phyloP scores from a whole-genome alignment of 2,888 invertebrate species.

The Leucophenga maculata region DNA sequence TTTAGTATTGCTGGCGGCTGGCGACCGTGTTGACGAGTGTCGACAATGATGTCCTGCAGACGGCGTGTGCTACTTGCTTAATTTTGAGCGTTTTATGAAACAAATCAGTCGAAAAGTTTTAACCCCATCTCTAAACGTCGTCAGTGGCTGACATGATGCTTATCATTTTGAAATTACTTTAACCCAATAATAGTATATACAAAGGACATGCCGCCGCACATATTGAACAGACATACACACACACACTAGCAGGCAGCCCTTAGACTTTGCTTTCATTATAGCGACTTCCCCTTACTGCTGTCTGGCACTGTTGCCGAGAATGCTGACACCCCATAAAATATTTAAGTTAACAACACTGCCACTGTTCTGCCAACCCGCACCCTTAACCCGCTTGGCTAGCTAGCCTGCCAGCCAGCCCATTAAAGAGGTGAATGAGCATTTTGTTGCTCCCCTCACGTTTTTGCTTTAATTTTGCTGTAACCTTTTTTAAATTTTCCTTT shows the following conservation, averaged over 20 bases:
- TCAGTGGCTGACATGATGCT: constrained; percentile 48
- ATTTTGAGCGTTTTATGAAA: constrained; percentile 43
- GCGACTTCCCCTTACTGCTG: constrained; percentile 7
- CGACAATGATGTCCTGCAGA: no score
- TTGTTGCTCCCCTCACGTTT: constrained; percentile 11
- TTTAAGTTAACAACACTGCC: constrained; percentile 61
- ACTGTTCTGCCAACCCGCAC: constrained; percentile 26
- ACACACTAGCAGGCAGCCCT: background rate
- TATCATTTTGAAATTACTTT: constrained; percentile 67
- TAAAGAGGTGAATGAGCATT: constrained; percentile 52
- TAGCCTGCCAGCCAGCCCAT: constrained; percentile 40
- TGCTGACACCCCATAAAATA: constrained; percentile 68
- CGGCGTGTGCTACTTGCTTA: constrained; percentile 7
- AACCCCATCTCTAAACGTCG: background rate
- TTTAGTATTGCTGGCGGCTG: constrained; percentile 50
- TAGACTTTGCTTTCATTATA: background rate
- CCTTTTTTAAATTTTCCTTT: background rate
- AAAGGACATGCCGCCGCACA: constrained; percentile 59
- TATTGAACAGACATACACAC: constrained; percentile 37
- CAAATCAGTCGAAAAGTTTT: constrained; percentile 55
- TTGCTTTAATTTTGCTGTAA: background rate
- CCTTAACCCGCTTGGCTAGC: constrained; percentile 19
- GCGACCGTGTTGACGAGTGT: no score
- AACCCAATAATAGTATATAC: constrained; percentile 46
- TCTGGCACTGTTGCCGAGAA: constrained; percentile 38